Conservation (phyloP, 2,113 vertebrate genomes). For the Chrysochloris asiatica region DNA sequence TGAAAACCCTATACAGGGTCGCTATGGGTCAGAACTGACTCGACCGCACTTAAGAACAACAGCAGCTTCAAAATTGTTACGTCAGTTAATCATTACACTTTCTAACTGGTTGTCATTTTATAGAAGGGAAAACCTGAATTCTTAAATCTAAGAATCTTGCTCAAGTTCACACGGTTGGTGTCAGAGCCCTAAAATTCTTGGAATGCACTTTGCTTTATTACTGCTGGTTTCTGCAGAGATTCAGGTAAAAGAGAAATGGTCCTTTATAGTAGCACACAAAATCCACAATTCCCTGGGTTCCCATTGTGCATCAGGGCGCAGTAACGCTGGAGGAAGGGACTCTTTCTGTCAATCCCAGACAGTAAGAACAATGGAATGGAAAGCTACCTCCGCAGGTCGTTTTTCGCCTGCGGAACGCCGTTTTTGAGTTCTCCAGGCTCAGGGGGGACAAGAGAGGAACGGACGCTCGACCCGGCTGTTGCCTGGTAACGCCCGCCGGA, state of each 20-base stretch:
- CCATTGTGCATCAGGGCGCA: neutral
- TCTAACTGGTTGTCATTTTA: neutral
- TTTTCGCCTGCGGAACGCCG: constrained; percentile 46
- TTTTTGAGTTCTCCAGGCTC: neutral
- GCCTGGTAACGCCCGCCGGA: constrained; percentile 78
- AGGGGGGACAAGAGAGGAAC: neutral
- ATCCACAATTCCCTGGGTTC: neutral
- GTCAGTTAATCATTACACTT: neutral
- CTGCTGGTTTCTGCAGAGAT: neutral
- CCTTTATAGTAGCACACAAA: neutral
- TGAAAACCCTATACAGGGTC: too few relatives aligned
- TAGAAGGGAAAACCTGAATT: neutral
- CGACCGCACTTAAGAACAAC: too few relatives aligned
- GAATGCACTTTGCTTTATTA: neutral
- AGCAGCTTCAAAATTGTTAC: neutral
- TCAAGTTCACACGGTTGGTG: neutral
- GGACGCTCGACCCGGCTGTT: constrained; percentile 71
- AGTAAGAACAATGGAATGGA: constrained; percentile 1
- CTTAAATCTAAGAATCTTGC: neutral
- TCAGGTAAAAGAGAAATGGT: neutral
- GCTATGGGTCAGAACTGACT: too few relatives aligned
- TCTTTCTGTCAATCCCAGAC: neutral
- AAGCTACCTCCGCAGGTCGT: neutral
- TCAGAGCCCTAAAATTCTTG: neutral
- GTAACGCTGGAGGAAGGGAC: neutral